Conservation (phyloP, 1,140 invertebrate genomes). For the Lamellibrachia luymesi region DNA sequence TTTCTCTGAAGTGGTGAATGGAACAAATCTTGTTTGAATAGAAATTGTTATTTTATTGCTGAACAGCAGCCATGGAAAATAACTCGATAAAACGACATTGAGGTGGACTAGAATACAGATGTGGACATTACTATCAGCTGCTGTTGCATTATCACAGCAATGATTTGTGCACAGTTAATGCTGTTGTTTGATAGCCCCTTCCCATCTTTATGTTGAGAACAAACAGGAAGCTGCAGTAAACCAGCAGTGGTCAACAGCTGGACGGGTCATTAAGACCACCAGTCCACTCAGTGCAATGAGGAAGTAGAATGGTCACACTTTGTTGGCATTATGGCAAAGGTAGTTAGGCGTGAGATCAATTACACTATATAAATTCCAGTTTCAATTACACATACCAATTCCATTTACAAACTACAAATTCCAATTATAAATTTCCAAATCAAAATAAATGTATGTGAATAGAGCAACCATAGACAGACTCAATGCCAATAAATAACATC, state of each 20-base stretch:
- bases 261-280: neutral
- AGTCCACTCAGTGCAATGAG: neutral
- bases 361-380: too few species aligned
- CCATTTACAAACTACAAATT: too few species aligned
- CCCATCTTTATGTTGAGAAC: neutral
- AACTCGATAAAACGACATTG: neutral
- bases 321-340: too few species aligned
- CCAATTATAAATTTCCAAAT: too few species aligned
- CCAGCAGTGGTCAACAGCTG: neutral
- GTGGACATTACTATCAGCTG: neutral
- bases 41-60: neutral
- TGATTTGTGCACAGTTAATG: neutral
- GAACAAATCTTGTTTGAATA: neutral
- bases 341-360: too few species aligned
- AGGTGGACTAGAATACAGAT: neutral
- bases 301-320: neutral
- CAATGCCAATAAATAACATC: too few species aligned
- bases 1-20: neutral
- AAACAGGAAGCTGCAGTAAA: neutral
- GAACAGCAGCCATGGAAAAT: neutral
- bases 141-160: neutral
- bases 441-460: too few species aligned
- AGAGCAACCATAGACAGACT: too few species aligned
- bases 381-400: too few species aligned
- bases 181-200: neutral